These are phyloP conservation scores for Catharus fuscescens DNA, from an alignment of 2,113 vertebrate genomes.

Conservation along the genomic window DNA sequence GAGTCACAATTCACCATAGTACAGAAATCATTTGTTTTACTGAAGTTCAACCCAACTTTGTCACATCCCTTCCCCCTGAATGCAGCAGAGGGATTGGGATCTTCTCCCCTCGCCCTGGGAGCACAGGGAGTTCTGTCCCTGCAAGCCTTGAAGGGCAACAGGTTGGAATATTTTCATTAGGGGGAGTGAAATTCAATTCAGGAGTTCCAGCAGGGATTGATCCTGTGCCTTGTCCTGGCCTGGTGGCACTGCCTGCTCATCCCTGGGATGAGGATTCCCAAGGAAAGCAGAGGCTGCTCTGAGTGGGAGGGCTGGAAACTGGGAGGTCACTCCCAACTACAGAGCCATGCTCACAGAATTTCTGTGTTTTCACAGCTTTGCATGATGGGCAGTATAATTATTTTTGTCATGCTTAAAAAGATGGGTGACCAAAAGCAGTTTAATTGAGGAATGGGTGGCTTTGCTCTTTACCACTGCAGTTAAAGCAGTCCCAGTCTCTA, in stretches of 20 bases:
- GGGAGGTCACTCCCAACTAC: background rate
- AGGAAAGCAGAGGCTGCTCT: background rate
- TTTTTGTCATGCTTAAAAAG: background rate
- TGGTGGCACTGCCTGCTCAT: fast-evolving
- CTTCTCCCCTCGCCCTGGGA: fast-evolving
- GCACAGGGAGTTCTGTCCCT: background rate
- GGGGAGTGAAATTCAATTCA: background rate
- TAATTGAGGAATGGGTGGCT: background rate
- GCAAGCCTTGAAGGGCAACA: background rate
- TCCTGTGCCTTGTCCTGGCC: background rate
- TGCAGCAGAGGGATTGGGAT: background rate
- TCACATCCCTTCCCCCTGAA: background rate
- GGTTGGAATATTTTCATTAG: background rate
- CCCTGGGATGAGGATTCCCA: fast-evolving
- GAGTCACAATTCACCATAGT: background rate
- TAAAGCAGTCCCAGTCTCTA: background rate
- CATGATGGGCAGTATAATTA: fast-evolving
- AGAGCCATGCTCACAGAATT: background rate
- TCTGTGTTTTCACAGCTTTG: background rate
- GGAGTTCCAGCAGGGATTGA: background rate
- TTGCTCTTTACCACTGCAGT: background rate
- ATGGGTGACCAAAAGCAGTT: background rate
- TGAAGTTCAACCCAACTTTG: background rate
- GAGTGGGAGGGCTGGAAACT: background rate
- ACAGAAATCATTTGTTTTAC: background rate